Base-by-base conservation (phyloP, 2,113 vertebrate species). In the Hyla sarda region DNA sequence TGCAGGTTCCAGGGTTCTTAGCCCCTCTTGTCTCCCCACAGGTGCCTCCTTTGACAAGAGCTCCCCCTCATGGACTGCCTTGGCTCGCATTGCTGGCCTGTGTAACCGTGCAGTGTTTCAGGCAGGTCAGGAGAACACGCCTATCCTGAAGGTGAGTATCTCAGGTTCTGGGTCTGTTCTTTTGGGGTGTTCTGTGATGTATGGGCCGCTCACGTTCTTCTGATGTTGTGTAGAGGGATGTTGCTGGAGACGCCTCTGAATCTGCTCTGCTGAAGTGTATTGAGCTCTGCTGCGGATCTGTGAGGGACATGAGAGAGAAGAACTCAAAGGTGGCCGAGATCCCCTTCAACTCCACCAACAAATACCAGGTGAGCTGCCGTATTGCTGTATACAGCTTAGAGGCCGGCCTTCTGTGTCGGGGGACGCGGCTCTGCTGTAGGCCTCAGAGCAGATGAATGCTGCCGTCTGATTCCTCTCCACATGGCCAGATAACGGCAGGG, bases 301-400 rank as follows among this genome's bases (percentile, higher is more conserved):
- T 96, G 85, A 94, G 90, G 81, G 93, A 94, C 34, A 93, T 95
- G 94, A 89, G 95, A 17, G 94, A 95, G 0, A 89, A 91, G n/a
- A 91, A 96, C 5, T 8, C 90, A 72, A 96, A 96, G 71, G 91
- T 96, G 5, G 95, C 93, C 0, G 95, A 96, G 91, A 95, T 96
- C 13, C 95, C 95, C 5, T 96, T 96, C 91, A 95, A 96, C 89
- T 96, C 95, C 71, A 96, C 95, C 89, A 96, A 95, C 89, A 96
- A 96, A 78, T 96, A 96, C 89, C 95, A 96, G 94, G 95, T 96
- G 85, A 87, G 91, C 5, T 14, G 47, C n/a, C n/a, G n/a, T n/a
- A n/a, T 41, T 41, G 41, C 3, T 41, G 8, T 41, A 41, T 41
- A 41, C 41, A 41, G 41, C 8, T 8, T 8, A 41, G 41, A 8